Percentiles rank a stretch among this genome's conserved stretches.
phyloP scores from a whole-genome alignment of 2,888 invertebrate genomes.

The Lithophane socia region DNA sequence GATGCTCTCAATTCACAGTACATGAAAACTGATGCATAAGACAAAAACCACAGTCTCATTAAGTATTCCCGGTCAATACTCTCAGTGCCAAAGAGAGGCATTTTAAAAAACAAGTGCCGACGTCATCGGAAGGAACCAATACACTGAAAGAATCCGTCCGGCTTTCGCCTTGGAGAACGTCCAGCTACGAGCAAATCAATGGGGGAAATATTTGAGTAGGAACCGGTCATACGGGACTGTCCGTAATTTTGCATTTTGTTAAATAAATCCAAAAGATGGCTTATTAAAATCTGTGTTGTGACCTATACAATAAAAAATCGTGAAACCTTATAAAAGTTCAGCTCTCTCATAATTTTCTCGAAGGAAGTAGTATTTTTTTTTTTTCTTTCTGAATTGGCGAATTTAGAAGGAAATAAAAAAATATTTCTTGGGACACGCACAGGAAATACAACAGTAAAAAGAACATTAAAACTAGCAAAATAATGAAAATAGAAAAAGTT shows the following conservation, averaged over 20 bases:
- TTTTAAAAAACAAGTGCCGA: slow-evolving; percentile 70
- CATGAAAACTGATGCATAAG: slow-evolving; percentile 4
- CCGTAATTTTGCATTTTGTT: neutral
- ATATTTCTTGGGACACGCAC: no score
- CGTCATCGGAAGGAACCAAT: slow-evolving; percentile 79
- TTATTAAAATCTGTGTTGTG: neutral
- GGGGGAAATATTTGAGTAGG: slow-evolving; percentile 64
- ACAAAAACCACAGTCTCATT: slow-evolving; percentile 19
- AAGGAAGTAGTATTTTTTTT: no score
- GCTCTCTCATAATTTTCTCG: no score
- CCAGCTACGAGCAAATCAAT: slow-evolving; percentile 77
- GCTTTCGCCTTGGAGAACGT: slow-evolving; percentile 76
- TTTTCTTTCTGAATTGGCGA: no score
- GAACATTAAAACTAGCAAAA: no score
- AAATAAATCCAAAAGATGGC: neutral
- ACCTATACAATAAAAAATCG: neutral
- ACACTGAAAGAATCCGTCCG: slow-evolving; percentile 73
- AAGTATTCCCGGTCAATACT: slow-evolving; percentile 38
- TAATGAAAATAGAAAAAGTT: no score
- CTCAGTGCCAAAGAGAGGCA: slow-evolving; percentile 52
- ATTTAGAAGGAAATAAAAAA: no score
- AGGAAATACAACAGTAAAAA: no score
- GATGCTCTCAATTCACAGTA: neutral
- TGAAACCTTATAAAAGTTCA: no score
- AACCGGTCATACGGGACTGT: slow-evolving; percentile 22